Conservation (phyloP, 2,113 vertebrate genomes). For the Apodemus sylvaticus region DNA sequence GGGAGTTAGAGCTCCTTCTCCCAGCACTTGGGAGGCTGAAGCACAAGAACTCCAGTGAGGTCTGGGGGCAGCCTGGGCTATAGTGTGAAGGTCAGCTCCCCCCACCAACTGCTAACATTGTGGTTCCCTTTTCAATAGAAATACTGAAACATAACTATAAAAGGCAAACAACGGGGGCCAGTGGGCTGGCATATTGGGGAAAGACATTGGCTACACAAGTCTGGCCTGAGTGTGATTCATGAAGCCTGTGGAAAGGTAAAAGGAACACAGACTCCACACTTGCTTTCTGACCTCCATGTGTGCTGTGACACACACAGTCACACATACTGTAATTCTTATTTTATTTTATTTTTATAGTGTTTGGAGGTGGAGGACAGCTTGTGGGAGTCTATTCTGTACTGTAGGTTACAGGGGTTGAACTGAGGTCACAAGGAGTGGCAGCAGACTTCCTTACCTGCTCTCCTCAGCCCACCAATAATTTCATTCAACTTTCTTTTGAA, state of each 20-base stretch:
- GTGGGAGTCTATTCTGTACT: not conserved
- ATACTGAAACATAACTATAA: not conserved
- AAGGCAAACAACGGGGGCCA: too few species aligned
- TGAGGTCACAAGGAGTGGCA: not conserved
- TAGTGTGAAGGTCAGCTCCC: not conserved
- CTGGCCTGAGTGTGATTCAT: not conserved
- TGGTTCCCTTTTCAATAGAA: not conserved
- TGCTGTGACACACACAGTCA: not conserved
- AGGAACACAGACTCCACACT: not conserved
- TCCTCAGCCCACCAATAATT: not conserved
- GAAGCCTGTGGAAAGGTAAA: not conserved
- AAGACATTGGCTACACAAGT: not conserved
- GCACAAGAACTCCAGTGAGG: too few species aligned
- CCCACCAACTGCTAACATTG: not conserved
- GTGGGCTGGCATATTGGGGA: not conserved
- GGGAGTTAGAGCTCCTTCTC: not conserved
- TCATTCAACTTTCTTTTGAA: not conserved
- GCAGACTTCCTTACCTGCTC: not conserved
- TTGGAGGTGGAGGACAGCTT: not conserved
- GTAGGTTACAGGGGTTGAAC: not conserved
- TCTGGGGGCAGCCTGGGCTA: not conserved
- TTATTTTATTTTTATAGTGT: not conserved
- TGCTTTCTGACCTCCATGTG: not conserved
- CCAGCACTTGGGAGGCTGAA: not conserved
- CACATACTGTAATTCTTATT: not conserved